Percentiles rank a stretch among this genome's conserved stretches.
phyloP scores from a whole-genome alignment of 1,140 invertebrate species.

The Conopomorpha cramerella region DNA sequence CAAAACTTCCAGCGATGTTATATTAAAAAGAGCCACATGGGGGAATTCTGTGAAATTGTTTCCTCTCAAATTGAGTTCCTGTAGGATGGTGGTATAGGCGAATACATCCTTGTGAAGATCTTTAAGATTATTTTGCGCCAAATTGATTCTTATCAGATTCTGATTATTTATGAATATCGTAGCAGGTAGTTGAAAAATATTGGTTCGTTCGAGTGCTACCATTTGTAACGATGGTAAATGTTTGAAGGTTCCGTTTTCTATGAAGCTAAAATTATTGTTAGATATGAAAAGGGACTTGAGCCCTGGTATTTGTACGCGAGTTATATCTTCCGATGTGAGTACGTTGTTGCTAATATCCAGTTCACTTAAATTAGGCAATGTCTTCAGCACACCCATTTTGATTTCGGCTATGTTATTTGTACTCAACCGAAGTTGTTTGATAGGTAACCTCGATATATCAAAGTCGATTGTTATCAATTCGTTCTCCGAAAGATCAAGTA shows the following conservation, averaged over 20 bases:
- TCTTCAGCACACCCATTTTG: constrained; percentile 61
- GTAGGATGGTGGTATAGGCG: constrained; percentile 69
- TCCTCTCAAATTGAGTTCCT: constrained; percentile 73
- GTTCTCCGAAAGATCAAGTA: constrained; percentile 72
- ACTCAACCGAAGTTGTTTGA: constrained; percentile 64
- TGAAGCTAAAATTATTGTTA: constrained; percentile 76
- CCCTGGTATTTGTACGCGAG: constrained; percentile 41
- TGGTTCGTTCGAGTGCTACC: constrained; percentile 70
- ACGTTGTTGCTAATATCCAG: constrained; percentile 67
- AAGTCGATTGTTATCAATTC: constrained; percentile 63
- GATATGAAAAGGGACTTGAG: constrained; percentile 70
- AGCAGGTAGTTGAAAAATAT: constrained; percentile 68
- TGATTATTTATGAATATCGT: constrained; percentile 75
- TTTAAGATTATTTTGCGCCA: constrained; percentile 70
- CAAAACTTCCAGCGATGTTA: constrained; percentile 74
- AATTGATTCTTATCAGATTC: constrained; percentile 72
- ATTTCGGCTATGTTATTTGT: constrained; percentile 64
- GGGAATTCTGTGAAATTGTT: constrained; percentile 78
- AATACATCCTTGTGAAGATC: constrained; percentile 72
- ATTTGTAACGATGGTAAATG: constrained; percentile 76
- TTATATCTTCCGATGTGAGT: constrained; percentile 51
- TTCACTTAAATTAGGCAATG: constrained; percentile 63
- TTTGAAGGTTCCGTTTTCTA: constrained; percentile 70
- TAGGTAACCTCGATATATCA: constrained; percentile 65
- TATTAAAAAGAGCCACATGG: constrained; percentile 74